These are phyloP conservation scores for Ceratotherium simum DNA, from an alignment of 2,113 vertebrate species.

Conservation along the genomic window DNA sequence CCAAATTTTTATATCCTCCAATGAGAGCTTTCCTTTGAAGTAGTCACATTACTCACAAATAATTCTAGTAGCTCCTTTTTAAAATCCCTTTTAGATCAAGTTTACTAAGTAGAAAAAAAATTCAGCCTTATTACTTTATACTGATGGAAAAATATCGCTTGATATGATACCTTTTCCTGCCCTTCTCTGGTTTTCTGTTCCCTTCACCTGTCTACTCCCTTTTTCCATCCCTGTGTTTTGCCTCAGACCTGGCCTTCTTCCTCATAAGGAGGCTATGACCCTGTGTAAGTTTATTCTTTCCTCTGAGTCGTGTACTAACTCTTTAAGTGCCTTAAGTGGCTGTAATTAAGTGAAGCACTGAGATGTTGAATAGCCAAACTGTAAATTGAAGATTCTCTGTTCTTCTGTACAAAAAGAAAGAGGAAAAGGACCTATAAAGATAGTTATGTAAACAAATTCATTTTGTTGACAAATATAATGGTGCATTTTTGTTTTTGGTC, in stretches of 20 bases:
- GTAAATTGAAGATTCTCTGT: not conserved
- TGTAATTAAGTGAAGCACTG: not conserved
- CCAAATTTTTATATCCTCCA: not conserved
- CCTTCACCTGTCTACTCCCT: not conserved
- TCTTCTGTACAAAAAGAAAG: not conserved
- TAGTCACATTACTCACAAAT: not conserved
- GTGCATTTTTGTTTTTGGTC: not conserved
- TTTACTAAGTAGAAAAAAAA: not conserved
- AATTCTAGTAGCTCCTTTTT: not conserved
- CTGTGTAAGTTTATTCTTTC: not conserved
- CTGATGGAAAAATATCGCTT: not conserved
- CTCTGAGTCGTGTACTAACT: not conserved
- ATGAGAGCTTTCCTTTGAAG: not conserved
- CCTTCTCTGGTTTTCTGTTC: not conserved
- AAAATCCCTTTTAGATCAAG: not conserved
- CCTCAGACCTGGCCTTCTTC: not conserved
- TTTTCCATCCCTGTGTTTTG: not conserved
- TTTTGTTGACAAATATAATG: not conserved
- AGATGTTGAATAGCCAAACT: not conserved
- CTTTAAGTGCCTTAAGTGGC: not conserved
- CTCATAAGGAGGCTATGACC: not conserved
- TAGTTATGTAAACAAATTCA: not conserved
- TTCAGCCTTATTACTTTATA: not conserved
- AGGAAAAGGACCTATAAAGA: not conserved
- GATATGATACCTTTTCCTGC: not conserved